Base-by-base conservation (phyloP, 2,888 invertebrate species). In the Hemaris fuciformis region DNA sequence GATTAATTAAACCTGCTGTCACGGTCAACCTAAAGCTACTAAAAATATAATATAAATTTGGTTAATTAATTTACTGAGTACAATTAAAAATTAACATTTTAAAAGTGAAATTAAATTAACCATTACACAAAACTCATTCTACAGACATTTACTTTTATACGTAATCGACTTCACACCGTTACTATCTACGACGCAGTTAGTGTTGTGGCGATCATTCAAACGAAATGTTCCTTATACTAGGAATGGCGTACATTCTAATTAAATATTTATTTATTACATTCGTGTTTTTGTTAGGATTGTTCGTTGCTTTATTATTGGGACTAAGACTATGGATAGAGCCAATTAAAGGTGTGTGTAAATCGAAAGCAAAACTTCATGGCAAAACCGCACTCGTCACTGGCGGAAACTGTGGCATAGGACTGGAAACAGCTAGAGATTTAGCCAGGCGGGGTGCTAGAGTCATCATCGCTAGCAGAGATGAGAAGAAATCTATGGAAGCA, bases 371-470 rank as follows among this genome's bases (percentile, higher is more conserved):
- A 34, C 65, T 91, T 2, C 64, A 83, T 1, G 94, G 93, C 43
- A 95, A 96, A 93, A 89, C 95, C 46, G 93, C 93, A 0, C 93
- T 98, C 42, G 90, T 98, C 6, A 97, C 97, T 0, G 98, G 97
- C 6, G 95, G 96, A 0, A 97, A 97, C 81, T 94, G 95, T 0
- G 97, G 98, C 2, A 96, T 98, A 63, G 97, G 98, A 1, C 94
- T 95, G 77, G 96, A 96, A 86, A 95, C 96, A 0, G 96, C 94
- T 0, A 87, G 89, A 63, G 95, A 95, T 70, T 84, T 98, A 66
- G 97, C 97, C 0, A 91, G 88, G 66, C 88, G 96, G 65, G 95
- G 95, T 3, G 97, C 96, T 0, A 95, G 93, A 76, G 85, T 93
- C 22, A 75, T 90, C 62, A 96, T 98, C 94, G 98, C 97, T 0